These are phyloP conservation scores for Heliconius ethilla DNA, from an alignment of 2,888 invertebrate genomes.

Conservation along the genomic window DNA sequence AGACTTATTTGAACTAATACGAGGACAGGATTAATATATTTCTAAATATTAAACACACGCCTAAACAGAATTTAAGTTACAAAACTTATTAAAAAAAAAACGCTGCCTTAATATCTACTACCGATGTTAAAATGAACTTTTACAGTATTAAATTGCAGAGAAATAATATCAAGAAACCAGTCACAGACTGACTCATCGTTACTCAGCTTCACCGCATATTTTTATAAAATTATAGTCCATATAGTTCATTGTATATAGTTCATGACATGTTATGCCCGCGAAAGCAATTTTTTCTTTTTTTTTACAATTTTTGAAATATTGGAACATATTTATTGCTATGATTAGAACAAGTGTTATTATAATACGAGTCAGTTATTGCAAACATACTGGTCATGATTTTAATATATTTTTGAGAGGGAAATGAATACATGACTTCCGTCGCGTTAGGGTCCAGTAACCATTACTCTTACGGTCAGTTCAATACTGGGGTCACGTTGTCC, in stretches of 20 bases:
- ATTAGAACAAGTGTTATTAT: background rate
- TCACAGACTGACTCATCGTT: slow-evolving; percentile 2
- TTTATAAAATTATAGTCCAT: background rate
- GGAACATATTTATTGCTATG: background rate
- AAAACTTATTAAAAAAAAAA: background rate
- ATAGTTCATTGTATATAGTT: background rate
- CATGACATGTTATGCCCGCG: background rate
- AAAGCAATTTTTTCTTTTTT: background rate
- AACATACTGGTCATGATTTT: background rate
- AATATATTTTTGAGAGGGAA: background rate
- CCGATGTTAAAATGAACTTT: background rate
- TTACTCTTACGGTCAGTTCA: background rate
- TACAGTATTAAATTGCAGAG: background rate
- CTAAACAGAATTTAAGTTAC: background rate
- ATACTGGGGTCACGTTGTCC: background rate
- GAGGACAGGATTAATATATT: too few species aligned
- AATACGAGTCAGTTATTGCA: background rate
- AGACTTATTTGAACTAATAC: background rate
- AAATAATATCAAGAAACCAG: slow-evolving; percentile 6
- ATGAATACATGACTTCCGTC: background rate
- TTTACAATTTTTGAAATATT: background rate
- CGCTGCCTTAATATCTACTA: background rate
- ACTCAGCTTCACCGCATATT: background rate
- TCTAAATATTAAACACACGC: background rate
- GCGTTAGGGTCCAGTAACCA: background rate